Evolutionary conservation across 1,140 invertebrate genomes (phyloP).

Genomic region (Meloidogyne chitwoodi): DNA sequence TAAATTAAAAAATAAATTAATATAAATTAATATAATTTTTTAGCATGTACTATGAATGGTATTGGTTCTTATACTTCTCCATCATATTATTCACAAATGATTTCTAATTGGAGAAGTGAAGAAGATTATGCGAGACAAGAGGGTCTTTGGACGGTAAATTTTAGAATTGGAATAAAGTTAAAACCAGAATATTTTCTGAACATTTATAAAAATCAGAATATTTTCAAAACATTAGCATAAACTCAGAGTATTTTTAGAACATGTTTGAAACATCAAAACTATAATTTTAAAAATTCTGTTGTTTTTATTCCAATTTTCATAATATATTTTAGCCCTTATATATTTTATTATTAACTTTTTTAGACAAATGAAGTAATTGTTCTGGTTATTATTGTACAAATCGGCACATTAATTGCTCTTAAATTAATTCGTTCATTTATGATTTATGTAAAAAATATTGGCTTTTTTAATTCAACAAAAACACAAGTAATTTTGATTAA

Average conservation of each 20-base stretch:
- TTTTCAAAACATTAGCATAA: neutral
- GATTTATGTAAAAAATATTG: neutral
- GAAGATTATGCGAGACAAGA: neutral
- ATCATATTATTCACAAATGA: neutral
- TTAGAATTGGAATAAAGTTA: neutral
- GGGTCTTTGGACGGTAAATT: constrained; percentile 16
- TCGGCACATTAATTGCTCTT: constrained; percentile 2
- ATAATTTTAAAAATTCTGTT: no score
- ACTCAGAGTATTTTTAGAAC: neutral
- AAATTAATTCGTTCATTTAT: neutral
- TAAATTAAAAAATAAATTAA: neutral
- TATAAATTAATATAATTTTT: neutral
- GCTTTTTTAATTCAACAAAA: no score
- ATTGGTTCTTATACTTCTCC: neutral
- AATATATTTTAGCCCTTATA: neutral
- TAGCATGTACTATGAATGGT: constrained; percentile 1
- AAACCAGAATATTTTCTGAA: no score
- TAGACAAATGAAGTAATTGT: constrained; percentile 11
- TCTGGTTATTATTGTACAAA: constrained; percentile 3
- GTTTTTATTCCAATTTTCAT: neutral
- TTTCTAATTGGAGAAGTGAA: neutral
- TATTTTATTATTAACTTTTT: neutral
- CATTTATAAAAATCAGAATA: no score
- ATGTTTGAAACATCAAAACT: no score
- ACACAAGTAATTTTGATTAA: no score